Evolutionary conservation across 1,140 invertebrate species (phyloP).

Genomic region (Adoxophyes honmai): DNA sequence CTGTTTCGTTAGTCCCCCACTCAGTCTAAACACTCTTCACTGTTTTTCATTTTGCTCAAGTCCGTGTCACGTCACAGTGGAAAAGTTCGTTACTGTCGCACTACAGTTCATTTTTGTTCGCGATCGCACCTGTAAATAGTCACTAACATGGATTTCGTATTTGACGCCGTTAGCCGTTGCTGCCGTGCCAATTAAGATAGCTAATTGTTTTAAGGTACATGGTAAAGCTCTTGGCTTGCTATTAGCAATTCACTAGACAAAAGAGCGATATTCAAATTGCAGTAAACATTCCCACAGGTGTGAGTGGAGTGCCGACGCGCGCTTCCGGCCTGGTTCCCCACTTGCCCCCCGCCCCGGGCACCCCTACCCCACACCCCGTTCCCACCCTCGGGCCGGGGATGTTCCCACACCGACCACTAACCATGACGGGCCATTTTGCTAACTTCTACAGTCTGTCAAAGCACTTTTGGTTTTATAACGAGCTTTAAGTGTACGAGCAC

Average conservation of each 20-base stretch:
- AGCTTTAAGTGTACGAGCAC: background rate
- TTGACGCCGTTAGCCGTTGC: conserved; percentile 24
- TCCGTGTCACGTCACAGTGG: conserved; percentile 55
- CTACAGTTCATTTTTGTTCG: conserved; percentile 48
- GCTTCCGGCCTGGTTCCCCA: conserved; percentile 63
- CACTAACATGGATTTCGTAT: conserved; percentile 33
- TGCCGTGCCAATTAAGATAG: conserved; percentile 18
- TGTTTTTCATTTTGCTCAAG: conserved; percentile 70
- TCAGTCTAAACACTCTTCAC: conserved; percentile 72
- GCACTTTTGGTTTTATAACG: conserved; percentile 24
- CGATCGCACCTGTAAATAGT: conserved; percentile 27
- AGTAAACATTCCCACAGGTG: conserved; percentile 66
- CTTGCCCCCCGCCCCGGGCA: conserved; percentile 35
- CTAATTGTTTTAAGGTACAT: conserved; percentile 39
- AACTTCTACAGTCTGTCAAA: conserved; percentile 49
- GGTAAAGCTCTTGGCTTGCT: conserved; percentile 31
- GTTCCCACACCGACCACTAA: conserved; percentile 59
- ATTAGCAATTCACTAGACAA: conserved; percentile 20
- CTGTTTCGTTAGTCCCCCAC: conserved; percentile 34
- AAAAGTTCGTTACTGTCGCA: conserved; percentile 39
- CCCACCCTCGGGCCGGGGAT: conserved; percentile 27
- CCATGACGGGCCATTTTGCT: conserved; percentile 62
- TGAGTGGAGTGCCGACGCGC: conserved; percentile 50
- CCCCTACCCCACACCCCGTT: conserved; percentile 22
- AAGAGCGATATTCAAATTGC: conserved; percentile 50